A percentile compares a stretch with the other conserved stretches of the same genome.
Evolutionary conservation across 2,797 vertebrate species (phyloP).

Genomic region (Anniella stebbinsi): DNA sequence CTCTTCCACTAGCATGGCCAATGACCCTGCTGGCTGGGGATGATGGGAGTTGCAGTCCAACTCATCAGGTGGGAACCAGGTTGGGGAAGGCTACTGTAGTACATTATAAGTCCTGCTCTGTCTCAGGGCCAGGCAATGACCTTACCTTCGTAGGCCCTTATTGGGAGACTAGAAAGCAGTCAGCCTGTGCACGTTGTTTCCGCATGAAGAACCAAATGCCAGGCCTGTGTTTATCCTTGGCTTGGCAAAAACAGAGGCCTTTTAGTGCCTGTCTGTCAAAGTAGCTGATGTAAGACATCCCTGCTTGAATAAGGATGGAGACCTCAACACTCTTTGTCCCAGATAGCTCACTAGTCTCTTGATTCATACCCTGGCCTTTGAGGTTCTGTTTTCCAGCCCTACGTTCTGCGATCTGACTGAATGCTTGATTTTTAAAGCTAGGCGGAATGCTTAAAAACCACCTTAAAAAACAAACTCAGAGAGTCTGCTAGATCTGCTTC

Average conservation of each 20-base stretch:
- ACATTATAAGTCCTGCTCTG: neutral
- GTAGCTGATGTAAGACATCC: neutral
- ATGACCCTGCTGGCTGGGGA: no score
- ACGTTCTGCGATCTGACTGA: neutral
- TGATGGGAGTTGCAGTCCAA: no score
- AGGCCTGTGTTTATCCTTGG: neutral
- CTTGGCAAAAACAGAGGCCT: neutral
- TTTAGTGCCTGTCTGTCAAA: neutral
- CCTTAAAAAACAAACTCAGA: conserved; percentile 25
- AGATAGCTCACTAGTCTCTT: neutral
- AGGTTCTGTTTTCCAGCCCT: neutral
- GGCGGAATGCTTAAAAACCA: neutral
- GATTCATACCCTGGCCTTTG: neutral
- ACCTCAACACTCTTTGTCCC: neutral
- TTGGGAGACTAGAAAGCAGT: neutral
- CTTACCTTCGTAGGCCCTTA: neutral
- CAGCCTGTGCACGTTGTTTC: neutral
- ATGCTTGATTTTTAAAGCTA: neutral
- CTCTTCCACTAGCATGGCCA: no score
- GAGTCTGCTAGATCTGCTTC: conserved; percentile 3
- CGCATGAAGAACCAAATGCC: neutral
- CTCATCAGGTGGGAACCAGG: no score
- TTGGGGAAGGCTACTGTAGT: no score
- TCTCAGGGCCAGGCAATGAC: neutral
- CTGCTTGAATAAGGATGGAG: neutral